These are phyloP conservation scores for Abrostola triplasia DNA, from an alignment of 2,888 invertebrate genomes.

Conservation along the genomic window DNA sequence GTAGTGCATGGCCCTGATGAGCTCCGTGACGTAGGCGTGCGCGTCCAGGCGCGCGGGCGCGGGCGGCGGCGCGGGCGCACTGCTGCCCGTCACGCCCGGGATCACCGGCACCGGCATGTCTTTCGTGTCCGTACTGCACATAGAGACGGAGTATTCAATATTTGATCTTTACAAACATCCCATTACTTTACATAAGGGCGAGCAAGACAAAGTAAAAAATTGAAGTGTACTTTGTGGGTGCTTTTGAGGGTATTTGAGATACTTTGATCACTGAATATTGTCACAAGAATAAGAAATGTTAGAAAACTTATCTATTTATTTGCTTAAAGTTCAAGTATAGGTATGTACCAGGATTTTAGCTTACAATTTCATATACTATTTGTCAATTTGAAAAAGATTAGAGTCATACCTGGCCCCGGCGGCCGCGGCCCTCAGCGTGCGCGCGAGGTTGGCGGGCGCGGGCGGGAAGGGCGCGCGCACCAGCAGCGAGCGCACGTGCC, in stretches of 20 bases:
- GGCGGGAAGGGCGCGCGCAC: conserved; percentile 96
- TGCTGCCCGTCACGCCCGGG: conserved; percentile 61
- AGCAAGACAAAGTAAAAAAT: too few species aligned
- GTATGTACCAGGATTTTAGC: too few species aligned
- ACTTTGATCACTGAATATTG: too few species aligned
- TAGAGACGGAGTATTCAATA: not conserved
- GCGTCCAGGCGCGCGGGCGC: conserved; percentile 69
- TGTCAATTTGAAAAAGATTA: not conserved
- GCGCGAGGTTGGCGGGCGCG: conserved; percentile 93
- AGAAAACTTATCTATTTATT: too few species aligned
- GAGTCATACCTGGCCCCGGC: conserved; percentile 69
- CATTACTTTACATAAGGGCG: too few species aligned
- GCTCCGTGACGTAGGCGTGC: conserved; percentile 77
- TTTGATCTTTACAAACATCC: not conserved
- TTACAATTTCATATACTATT: too few species aligned
- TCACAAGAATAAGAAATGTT: too few species aligned
- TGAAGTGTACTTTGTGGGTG: too few species aligned
- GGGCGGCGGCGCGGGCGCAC: conserved; percentile 31
- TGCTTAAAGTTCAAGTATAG: too few species aligned
- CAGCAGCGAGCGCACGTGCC: conserved; percentile 94
- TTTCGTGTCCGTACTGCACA: conserved; percentile 58
- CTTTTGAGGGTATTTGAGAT: too few species aligned
- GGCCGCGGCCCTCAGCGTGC: conserved; percentile 89
- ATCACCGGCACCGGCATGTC: conserved; percentile 76
- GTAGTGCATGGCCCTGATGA: conserved; percentile 76